A percentile compares a stretch with the other conserved stretches of the same genome.
Conservation (phyloP, 2,888 invertebrate genomes). For the Lamellibrachia satsuma region DNA sequence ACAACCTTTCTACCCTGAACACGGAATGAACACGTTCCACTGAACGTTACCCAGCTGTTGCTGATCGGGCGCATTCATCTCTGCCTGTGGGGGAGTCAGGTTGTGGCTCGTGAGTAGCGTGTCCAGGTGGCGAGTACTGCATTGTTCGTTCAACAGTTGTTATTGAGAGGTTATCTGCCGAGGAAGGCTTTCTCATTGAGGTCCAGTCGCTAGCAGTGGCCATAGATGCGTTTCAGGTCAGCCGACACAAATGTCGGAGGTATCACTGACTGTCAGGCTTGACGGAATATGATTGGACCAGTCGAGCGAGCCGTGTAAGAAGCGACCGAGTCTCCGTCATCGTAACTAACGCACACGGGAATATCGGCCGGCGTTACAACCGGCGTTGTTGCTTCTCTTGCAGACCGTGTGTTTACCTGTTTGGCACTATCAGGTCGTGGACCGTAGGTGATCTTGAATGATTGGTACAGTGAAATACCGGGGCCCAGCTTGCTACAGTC, state of each 20-base stretch:
- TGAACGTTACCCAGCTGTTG: not conserved
- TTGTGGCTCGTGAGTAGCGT: not conserved
- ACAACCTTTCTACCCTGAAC: not conserved
- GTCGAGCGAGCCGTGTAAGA: not conserved
- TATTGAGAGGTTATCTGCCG: not conserved
- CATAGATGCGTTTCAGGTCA: not conserved
- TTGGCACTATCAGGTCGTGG: not conserved
- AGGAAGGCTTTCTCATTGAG: not conserved
- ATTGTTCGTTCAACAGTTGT: constrained; percentile 17
- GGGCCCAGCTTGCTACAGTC: not conserved
- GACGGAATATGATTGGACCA: not conserved
- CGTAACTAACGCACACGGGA: not conserved
- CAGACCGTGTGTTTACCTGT: not conserved
- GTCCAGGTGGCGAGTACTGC: not conserved
- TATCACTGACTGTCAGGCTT: not conserved
- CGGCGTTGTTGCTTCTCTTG: not conserved
- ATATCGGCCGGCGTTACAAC: not conserved
- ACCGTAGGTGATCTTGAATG: not conserved
- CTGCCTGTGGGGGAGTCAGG: not conserved
- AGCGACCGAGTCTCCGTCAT: not conserved
- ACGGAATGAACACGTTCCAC: not conserved
- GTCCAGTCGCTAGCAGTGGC: not conserved
- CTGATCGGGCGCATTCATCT: not conserved
- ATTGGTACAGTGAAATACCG: not conserved
- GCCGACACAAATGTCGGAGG: not conserved